Conservation (phyloP, 1,140 invertebrate genomes). For the Chrysopa pallens region DNA sequence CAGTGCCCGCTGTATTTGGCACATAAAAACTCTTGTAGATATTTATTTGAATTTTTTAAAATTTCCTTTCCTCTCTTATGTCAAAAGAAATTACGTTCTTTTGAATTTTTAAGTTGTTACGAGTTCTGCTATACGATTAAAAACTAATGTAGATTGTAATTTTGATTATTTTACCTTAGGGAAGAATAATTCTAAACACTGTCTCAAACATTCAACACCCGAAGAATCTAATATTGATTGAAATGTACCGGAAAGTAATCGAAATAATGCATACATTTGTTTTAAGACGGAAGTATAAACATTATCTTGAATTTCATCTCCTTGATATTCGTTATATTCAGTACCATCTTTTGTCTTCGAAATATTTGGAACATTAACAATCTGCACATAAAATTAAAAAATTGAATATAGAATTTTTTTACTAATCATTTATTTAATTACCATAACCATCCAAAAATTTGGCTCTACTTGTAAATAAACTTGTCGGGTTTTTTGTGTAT, state of each 20-base stretch:
- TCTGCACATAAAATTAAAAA: constrained; percentile 28
- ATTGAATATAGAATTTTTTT: constrained; percentile 4
- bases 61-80: too few relatives aligned
- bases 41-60: too few relatives aligned
- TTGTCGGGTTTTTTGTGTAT: constrained; percentile 77
- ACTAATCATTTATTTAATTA: constrained; percentile 30
- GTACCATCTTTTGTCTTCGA: constrained; percentile 46
- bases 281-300: constrained; percentile 53
- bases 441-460: constrained; percentile 83
- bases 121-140: too few relatives aligned
- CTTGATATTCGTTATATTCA: constrained; percentile 47
- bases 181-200: constrained; percentile 44
- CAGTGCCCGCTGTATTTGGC: too few relatives aligned
- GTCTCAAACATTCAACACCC: constrained; percentile 33
- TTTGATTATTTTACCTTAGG: constrained; percentile 32
- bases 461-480: constrained; percentile 73
- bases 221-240: constrained; percentile 30
- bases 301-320: constrained; percentile 58
- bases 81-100: too few relatives aligned
- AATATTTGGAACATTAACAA: constrained; percentile 46
- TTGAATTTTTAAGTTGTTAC: too few relatives aligned
- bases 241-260: constrained; percentile 60
- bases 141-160: too few relatives aligned
- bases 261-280: constrained; percentile 57
- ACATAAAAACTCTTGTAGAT: too few relatives aligned